Evolutionary conservation across 2,888 invertebrate genomes (phyloP), one percentile per base, ranked within the genome.

Genomic region (Lordiphosa fenestrarum): DNA sequence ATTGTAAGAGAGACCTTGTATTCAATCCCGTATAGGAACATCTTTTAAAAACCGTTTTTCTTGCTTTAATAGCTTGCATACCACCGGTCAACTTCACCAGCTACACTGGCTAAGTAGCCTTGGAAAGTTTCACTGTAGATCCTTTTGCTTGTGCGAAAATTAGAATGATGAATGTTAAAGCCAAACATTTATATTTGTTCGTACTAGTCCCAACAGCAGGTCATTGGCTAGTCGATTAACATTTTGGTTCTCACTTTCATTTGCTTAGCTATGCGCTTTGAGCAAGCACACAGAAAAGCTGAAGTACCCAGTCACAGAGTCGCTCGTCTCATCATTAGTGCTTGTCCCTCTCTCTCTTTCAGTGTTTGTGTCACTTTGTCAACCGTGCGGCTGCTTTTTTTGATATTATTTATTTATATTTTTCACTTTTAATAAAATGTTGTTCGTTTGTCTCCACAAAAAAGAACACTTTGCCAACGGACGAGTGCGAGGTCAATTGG

Each of bases 401-500:
- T 63, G 49, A 58, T 57, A 64, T 65, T 62, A 67, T 68, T 70
- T 71, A 69, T 76, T 66, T 73, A 69, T 58, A 65, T 71, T 64
- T 62, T 71, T 69, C 49, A 65, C 51, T 70, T 74, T 77, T 70
- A 47, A 72, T 72, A 62, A 76, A 69, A 64, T 76, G 52, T 37
- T 47, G 62, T 50, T 59, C 48, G 59, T 36, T 54, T 36, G 53
- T 37, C 42, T 46, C 47, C 42, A 53, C 15, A 41, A 50, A 23
- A 44, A 21, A 40, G 15, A 62, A 69, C 71, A 71, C 68, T 77
- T 66, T 67, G 68, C 66, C 57, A 68, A 62, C 63, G 50, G 58
- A 35, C 63, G 39, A 49, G 40, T 60, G 66, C 72, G 83, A 80
- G 80, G 80, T 80, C 80, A 83, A 80, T 80, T 83, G 80, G 83